Evolutionary conservation across 1,140 invertebrate genomes (phyloP), one percentile per base, ranked within the genome.

Genomic region (Vanessa atalanta): DNA sequence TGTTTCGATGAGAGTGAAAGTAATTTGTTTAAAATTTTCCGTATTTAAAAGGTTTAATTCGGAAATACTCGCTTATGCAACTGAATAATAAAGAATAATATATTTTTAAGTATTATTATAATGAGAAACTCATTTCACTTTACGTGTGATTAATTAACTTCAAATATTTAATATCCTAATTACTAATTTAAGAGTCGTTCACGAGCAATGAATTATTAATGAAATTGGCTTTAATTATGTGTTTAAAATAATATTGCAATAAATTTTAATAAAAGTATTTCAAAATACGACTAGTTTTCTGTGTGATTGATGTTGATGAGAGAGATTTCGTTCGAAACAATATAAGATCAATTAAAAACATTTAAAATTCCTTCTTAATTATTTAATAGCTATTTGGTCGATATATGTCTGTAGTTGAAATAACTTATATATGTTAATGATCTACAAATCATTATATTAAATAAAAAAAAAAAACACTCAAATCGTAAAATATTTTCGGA

Each of bases 401-500:
- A 43, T 43, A 43, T 43, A 5, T 43, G 0, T 43, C 7, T 43
- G 9, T 9, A 43, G 9, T 43, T 43, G 37, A 51, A 51, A 51
- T 51, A 51, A 23, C 8, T 13, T 57, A 3, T 57, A 12, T 26
- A 6, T 23, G 4, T 9, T 57, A 23, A 57, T 12, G 20, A 23
- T 3, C 23, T 13, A 57, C 20, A 57, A 26, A 57, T 57, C 55
- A 57, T 26, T 16, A 57, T 57, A 57, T 65, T 57, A 63, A 51
- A 16, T 43, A 37, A 50, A 60, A 70, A 64, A 37, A 50, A 60
- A 70, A 64, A 50, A 57, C 23, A 64, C 50, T 55, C 51, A 8
- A 72, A 72, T 51, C 61, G 66, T 69, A 57, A 75, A 73, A 69
- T 70, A 61, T 57, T 47, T 65, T 71, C 50, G 50, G 73, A 50